phyloP scores from a whole-genome alignment of 2,113 vertebrate species.

The Cebus imitator region DNA sequence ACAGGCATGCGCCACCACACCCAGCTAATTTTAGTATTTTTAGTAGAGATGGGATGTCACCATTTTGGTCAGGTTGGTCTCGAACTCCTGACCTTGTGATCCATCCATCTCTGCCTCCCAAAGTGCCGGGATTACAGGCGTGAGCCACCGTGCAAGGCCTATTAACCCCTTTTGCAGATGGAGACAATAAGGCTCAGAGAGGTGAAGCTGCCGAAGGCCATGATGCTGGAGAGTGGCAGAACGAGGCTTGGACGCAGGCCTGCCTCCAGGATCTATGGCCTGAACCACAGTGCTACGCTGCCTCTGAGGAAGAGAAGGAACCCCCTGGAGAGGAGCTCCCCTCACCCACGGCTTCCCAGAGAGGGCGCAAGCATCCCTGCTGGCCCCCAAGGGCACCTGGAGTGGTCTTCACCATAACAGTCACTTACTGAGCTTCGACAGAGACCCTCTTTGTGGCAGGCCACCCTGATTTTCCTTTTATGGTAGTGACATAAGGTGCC shows the following conservation, averaged over 20 bases:
- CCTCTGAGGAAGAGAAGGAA: not conserved
- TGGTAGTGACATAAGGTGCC: not conserved
- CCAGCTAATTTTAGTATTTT: too few relatives aligned
- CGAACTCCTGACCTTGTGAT: too few relatives aligned
- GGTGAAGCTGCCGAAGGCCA: not conserved
- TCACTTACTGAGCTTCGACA: not conserved
- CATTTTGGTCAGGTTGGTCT: too few relatives aligned
- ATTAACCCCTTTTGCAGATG: not conserved
- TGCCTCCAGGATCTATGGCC: not conserved
- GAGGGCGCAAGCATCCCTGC: rapidly evolving
- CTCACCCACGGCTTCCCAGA: not conserved
- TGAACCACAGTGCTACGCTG: not conserved
- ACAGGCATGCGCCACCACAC: too few relatives aligned
- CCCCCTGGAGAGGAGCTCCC: rapidly evolving
- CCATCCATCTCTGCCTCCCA: too few relatives aligned
- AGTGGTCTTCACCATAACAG: not conserved
- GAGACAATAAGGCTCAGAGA: conserved; percentile 7
- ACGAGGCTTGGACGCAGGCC: not conserved
- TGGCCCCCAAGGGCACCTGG: not conserved
- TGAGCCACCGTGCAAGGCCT: not conserved
- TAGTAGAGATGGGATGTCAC: too few relatives aligned
- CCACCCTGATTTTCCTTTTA: not conserved
- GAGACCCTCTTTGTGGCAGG: not conserved
- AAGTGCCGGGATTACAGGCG: too few relatives aligned
- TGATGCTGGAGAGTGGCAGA: not conserved